Conservation (phyloP, 2,113 vertebrate species). For the Chamaea fasciata region DNA sequence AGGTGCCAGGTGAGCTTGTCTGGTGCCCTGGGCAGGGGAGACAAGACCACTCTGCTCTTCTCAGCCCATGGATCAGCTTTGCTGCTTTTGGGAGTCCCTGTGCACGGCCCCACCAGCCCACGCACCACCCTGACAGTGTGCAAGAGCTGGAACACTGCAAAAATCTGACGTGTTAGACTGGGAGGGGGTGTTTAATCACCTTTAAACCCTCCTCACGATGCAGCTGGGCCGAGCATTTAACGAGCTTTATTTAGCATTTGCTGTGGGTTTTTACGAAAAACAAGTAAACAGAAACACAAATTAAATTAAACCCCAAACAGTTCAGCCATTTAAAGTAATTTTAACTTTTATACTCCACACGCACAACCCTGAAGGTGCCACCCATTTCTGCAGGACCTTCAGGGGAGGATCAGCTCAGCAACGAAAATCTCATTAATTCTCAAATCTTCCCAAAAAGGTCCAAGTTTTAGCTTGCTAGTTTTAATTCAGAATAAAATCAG, state of each 20-base stretch:
- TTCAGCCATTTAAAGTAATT: neutral
- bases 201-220: neutral
- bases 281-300: neutral
- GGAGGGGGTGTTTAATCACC: neutral
- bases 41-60: fast-evolving
- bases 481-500: neutral
- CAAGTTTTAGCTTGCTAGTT: neutral
- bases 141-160: neutral
- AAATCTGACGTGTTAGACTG: fast-evolving
- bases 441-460: neutral
- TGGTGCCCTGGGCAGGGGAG: neutral
- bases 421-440: neutral
- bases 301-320: neutral
- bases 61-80: fast-evolving
- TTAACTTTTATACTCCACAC: neutral
- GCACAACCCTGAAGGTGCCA: fast-evolving
- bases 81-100: neutral
- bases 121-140: fast-evolving
- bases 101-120: neutral
- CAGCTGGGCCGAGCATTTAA: neutral
- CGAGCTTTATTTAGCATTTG: neutral
- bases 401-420: neutral
- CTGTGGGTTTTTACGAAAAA: neutral
- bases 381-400: neutral
- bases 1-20: fast-evolving